phyloP scores from a whole-genome alignment of 2,888 invertebrate species.

The Meta bourneti region DNA sequence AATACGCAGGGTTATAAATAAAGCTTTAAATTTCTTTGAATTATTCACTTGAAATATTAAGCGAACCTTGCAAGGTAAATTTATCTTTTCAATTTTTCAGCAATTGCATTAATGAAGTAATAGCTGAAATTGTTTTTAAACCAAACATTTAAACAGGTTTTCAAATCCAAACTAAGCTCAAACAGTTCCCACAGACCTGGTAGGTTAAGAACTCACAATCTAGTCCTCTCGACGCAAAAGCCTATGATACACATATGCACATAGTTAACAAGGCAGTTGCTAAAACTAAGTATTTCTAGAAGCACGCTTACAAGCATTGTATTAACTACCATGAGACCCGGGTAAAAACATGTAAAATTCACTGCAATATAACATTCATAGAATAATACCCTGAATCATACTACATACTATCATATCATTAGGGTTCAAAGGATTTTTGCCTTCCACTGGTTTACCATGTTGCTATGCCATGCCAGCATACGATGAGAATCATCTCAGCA shows the following conservation, averaged over 20 bases:
- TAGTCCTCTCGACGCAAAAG: slow-evolving; percentile 53
- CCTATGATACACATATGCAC: slow-evolving; percentile 57
- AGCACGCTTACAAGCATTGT: slow-evolving; percentile 61
- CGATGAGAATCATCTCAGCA: not conserved
- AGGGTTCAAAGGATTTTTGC: slow-evolving; percentile 46
- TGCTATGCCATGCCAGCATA: slow-evolving; percentile 62
- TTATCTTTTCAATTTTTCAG: not conserved
- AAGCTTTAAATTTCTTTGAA: slow-evolving; percentile 1
- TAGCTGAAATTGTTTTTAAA: not conserved
- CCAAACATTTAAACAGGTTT: not conserved
- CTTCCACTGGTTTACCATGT: slow-evolving; percentile 50
- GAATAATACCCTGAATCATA: slow-evolving; percentile 65
- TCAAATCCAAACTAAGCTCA: not conserved
- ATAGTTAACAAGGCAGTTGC: slow-evolving; percentile 47
- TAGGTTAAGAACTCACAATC: slow-evolving; percentile 6
- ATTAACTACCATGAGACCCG: slow-evolving; percentile 61
- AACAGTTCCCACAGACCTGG: not conserved
- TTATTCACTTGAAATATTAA: not conserved
- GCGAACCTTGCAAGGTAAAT: not conserved
- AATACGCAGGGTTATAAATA: not conserved
- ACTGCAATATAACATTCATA: slow-evolving; percentile 52
- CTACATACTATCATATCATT: slow-evolving; percentile 51
- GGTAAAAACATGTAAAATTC: slow-evolving; percentile 72
- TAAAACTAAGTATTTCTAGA: slow-evolving; percentile 63
- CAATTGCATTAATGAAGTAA: not conserved